These are phyloP conservation scores for Meandrina meandrites DNA, from an alignment of 92 coral and sea anemone species.

Conservation along the genomic window DNA sequence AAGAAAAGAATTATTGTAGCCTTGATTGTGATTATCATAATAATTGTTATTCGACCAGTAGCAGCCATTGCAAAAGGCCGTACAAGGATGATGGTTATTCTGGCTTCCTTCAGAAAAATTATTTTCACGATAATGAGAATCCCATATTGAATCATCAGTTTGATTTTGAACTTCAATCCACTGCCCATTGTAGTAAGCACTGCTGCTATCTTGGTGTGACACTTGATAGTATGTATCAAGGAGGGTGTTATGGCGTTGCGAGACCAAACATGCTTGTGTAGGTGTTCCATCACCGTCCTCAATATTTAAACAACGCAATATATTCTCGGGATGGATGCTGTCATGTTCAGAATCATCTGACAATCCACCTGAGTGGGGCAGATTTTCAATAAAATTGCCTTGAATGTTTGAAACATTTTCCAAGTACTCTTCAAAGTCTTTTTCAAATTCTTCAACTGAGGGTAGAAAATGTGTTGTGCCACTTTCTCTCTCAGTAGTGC, in stretches of 20 bases:
- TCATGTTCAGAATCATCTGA: not conserved
- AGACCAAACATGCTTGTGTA: not conserved
- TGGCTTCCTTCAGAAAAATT: not conserved
- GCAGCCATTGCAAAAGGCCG: not conserved
- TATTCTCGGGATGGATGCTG: not conserved
- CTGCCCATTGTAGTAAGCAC: not conserved
- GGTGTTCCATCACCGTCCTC: not conserved
- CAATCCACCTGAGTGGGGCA: not conserved
- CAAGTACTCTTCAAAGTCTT: constrained; percentile 65
- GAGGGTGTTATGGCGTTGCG: not conserved
- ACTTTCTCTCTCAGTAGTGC: not conserved
- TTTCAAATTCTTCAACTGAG: constrained; percentile 64
- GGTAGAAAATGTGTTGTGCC: constrained; percentile 17
- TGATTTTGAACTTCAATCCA: not conserved
- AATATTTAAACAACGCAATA: not conserved
- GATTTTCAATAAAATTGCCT: not conserved
- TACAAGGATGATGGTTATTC: not conserved
- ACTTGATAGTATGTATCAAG: not conserved
- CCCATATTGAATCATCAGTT: not conserved
- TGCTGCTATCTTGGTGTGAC: not conserved
- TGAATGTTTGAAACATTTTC: not conserved
- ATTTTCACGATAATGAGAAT: not conserved
- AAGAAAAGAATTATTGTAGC: not conserved
- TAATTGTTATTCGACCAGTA: not conserved
- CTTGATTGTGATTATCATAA: not conserved